Base-by-base conservation (phyloP, 2,113 vertebrate genomes). In the Oostethus manadensis region DNA sequence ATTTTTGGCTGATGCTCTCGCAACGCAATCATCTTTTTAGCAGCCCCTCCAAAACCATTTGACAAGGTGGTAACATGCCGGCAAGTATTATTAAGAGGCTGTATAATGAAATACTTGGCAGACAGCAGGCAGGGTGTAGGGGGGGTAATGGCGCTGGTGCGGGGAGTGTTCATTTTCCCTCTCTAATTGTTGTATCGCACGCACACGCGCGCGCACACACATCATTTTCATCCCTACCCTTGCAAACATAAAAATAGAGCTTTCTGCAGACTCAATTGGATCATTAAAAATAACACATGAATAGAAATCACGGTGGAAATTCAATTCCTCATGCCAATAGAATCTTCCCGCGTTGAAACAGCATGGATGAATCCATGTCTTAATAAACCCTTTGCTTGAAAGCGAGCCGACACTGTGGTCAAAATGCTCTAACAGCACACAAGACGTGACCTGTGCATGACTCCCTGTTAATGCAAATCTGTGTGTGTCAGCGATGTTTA, bases 101-200 rank as follows among this genome's bases (percentile, higher is more conserved):
- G 59, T 53, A 46, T 86, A 84, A 82, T 86, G 80, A 73, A 73
- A 16, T 35, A 75, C 46, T 81, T 78, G 76, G 76, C 71, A 77
- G 62, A 49, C 23, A 58, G 46, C 48, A 61, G 64, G 51, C 11
- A 14, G 49, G 66, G 59, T 55, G 60, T 21, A 42, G 57, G 56
- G 35, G 16, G 40, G 43, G 51, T 51, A 53, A 17, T 16, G 47
- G 44, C 44, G 48, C 14, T 18, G 22, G 40, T 11, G 20, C 18
- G 8, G 20, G 3, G 43, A 9, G 15, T n/a, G 46, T n/a, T 58
- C 23, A 50, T 55, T 66, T 71, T 76, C 22, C 15, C 18, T 60
- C 62, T 65, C 20, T 73, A 71, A 76, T 74, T 71, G 57, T 77
- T 75, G 66, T 60, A 76, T 60, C 51, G 11, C 47, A 69, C 18